phyloP scores from a whole-genome alignment of 2,113 vertebrate species.

The Pachyramphus minor region DNA sequence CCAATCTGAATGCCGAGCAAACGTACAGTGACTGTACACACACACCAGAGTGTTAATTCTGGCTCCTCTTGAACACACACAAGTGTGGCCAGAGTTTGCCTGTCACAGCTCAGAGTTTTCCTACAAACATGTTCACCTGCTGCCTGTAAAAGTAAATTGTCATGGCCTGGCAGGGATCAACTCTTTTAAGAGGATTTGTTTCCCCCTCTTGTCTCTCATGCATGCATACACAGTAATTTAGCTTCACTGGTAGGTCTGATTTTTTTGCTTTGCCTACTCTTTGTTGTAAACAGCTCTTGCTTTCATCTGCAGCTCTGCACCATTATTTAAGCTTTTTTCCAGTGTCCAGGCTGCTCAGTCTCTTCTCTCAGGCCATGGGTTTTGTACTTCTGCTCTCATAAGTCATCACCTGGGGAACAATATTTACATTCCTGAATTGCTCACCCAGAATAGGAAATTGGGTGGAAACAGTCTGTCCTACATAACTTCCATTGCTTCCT shows the following conservation, averaged over 20 bases:
- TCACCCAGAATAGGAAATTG: constrained; percentile 30
- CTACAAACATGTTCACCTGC: background rate
- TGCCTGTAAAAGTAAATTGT: background rate
- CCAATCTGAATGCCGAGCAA: background rate
- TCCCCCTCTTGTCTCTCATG: background rate
- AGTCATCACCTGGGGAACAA: constrained; percentile 15
- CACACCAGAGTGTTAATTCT: background rate
- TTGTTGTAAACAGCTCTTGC: background rate
- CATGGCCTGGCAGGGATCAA: background rate
- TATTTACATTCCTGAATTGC: constrained; percentile 44
- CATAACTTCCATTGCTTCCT: constrained; percentile 56
- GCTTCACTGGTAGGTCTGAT: background rate
- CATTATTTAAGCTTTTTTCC: background rate
- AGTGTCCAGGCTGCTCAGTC: background rate
- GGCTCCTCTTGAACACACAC: background rate
- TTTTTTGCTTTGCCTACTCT: background rate
- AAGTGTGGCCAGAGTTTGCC: background rate
- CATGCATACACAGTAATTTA: background rate
- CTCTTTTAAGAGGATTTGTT: background rate
- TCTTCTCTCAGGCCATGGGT: background rate
- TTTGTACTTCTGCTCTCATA: background rate
- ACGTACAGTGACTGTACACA: accelerated
- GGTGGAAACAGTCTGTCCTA: constrained; percentile 51
- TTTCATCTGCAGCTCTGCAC: background rate
- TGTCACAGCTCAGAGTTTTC: background rate